Conservation (phyloP, 2,113 vertebrate genomes). For the Chionodraco myersi region DNA sequence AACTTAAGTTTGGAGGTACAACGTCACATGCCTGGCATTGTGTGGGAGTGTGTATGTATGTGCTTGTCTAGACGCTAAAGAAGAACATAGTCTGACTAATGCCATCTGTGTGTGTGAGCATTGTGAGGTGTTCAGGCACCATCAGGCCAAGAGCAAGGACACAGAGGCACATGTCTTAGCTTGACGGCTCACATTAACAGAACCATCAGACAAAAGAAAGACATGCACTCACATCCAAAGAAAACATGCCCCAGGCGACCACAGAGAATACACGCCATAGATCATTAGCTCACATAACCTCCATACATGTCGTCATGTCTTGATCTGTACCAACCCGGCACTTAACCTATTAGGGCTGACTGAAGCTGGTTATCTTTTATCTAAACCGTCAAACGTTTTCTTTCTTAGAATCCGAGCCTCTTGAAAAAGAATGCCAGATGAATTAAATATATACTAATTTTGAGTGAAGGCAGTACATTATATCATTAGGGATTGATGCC, state of each 20-base stretch:
- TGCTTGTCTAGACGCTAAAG: conserved; percentile 57
- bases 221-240: conserved; percentile 19
- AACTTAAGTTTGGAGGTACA: conserved; percentile 33
- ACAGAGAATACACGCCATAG: conserved; percentile 22
- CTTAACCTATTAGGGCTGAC: conserved; percentile 5
- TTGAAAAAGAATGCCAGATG: neutral
- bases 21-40: conserved; percentile 57
- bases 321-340: neutral
- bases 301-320: conserved; percentile 19
- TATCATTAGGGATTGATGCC: neutral
- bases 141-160: conserved; percentile 39
- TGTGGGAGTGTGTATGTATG: conserved; percentile 27
- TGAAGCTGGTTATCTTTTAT: conserved; percentile 6
- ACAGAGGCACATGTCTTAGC: conserved; percentile 38
- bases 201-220: conserved; percentile 21
- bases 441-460: neutral
- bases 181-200: conserved; percentile 40
- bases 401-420: neutral
- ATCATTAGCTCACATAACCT: conserved; percentile 22
- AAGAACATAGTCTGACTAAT: conserved; percentile 33
- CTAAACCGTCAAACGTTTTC: neutral
- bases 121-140: conserved; percentile 30
- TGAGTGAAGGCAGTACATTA: neutral
- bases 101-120: conserved; percentile 4
- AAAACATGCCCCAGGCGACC: conserved; percentile 32